A percentile compares a stretch with the other conserved stretches of the same genome.
These are phyloP conservation scores for Callyntrura sp. DNA, from an alignment of 2,888 invertebrate genomes.

Conservation along the genomic window DNA sequence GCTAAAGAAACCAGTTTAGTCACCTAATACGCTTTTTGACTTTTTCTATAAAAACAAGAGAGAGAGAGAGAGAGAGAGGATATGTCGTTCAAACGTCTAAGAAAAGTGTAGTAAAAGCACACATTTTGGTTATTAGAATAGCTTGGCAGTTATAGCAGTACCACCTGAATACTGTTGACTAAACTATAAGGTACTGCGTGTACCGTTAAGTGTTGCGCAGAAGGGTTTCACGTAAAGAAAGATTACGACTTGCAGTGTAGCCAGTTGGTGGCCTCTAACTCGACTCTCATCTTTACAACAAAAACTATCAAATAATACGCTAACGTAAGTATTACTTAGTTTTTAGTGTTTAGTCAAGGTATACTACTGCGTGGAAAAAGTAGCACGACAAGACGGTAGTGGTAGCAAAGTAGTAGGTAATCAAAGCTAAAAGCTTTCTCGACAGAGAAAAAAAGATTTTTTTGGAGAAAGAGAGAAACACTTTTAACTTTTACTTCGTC, in stretches of 20 bases:
- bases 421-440: constrained; percentile 77
- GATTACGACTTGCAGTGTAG: constrained; percentile 35
- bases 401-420: constrained; percentile 34
- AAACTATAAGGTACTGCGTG: not conserved
- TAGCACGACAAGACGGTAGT: not conserved
- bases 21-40: constrained; percentile 60
- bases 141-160: not conserved
- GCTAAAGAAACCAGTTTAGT: constrained; percentile 56
- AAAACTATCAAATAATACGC: constrained; percentile 25
- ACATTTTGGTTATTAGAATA: not conserved
- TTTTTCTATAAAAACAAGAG: constrained; percentile 15
- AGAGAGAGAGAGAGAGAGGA: too few species aligned
- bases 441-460: constrained; percentile 55
- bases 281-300: constrained; percentile 26
- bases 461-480: constrained; percentile 66
- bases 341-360: constrained; percentile 20
- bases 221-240: too few species aligned
- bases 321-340: constrained; percentile 17
- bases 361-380: constrained; percentile 26
- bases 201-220: not conserved
- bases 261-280: constrained; percentile 42
- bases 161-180: not conserved
- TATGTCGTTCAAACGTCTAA: not conserved
- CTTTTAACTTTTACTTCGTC: constrained; percentile 62
- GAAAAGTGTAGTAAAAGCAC: not conserved